Base-by-base conservation (phyloP, 2,113 vertebrate species). In the Ictalurus furcatus region DNA sequence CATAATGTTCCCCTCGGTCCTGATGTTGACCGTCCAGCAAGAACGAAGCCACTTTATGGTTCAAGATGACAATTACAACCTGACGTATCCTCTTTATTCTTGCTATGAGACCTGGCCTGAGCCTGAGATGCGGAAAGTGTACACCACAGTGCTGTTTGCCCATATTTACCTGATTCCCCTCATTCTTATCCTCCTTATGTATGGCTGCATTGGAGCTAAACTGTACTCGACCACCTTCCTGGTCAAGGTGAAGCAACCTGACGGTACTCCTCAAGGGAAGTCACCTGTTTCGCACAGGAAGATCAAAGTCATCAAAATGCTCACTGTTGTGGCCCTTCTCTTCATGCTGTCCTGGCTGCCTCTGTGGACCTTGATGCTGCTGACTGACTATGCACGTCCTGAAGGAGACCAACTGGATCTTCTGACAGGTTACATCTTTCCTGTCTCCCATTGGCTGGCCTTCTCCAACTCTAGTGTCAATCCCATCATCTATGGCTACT, bases 301-400 rank as follows among this genome's bases (percentile, higher is more conserved):
- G 71, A 65, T 92, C 34, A 92, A 92, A 73, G 92, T 93, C 28
- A 93, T 94, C 54, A 94, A 94, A 90, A 94, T 94, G 94, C 92
- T 94, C 56, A 90, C 89, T 1, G 74, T 93, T 3, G 94, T 94
- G 40, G 92, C 93, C 1, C 56, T 94, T 87, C 92, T 94, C 3
- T 94, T 94, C 88, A 93, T 93, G 92, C 59, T 94, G 17, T 94
- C 93, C n/a, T 94, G 93, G 93, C 88, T 94, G 25, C 94, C 94
- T 2, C 84, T 94, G 23, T 94, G 94, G 94, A 93, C 93, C 0
- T 85, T 94, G 7, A 93, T 94, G 93, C 88, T 94, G 78, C 85
- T 94, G 54, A 92, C 90, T 1, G 94, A 94, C 85, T 94, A 94
- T 1, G 88, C 86, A 21, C 87, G 23, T 30, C 91, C 89, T 1